These are phyloP conservation scores for Holocentrus rufus DNA, from an alignment of 2,797 vertebrate species.

Conservation along the genomic window DNA sequence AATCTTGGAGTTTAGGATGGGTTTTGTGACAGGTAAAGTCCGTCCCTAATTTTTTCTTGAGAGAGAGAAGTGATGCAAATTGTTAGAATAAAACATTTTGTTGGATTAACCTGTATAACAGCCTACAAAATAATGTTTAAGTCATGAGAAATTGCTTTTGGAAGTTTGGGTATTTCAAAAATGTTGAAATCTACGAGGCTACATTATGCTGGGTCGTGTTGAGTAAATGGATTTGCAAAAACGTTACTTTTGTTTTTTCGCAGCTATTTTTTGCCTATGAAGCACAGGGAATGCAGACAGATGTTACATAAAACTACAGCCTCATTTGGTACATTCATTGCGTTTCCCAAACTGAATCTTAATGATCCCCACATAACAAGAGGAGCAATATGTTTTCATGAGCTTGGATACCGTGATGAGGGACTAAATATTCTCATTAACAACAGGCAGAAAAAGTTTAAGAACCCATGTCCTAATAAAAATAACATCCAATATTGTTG, in stretches of 20 bases:
- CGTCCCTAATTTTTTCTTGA: too few species aligned
- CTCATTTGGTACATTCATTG: conserved; percentile 41
- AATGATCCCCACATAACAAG: conserved; percentile 40
- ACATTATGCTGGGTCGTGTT: conserved; percentile 2
- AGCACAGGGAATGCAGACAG: conserved; percentile 39
- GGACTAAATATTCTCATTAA: conserved; percentile 42
- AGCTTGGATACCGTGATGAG: conserved; percentile 30
- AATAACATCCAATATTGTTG: conserved; percentile 2
- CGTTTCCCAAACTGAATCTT: conserved; percentile 36
- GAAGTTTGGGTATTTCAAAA: not conserved
- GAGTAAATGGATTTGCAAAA: conserved; percentile 16
- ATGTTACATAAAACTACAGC: conserved; percentile 41
- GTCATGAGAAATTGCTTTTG: not conserved
- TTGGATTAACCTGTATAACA: too few species aligned
- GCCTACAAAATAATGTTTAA: too few species aligned
- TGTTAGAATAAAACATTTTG: too few species aligned
- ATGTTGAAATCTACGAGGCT: not conserved
- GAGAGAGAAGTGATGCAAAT: too few species aligned
- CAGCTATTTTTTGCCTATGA: conserved; percentile 27
- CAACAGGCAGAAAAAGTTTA: conserved; percentile 26
- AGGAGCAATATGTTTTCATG: conserved; percentile 38
- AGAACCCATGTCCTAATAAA: conserved; percentile 13
- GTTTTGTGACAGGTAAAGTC: not conserved
- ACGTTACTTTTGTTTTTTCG: conserved; percentile 31
- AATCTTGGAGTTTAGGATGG: not conserved